These are phyloP conservation scores for Oscheius onirici DNA, from an alignment of 2,888 invertebrate genomes.

Conservation along the genomic window DNA sequence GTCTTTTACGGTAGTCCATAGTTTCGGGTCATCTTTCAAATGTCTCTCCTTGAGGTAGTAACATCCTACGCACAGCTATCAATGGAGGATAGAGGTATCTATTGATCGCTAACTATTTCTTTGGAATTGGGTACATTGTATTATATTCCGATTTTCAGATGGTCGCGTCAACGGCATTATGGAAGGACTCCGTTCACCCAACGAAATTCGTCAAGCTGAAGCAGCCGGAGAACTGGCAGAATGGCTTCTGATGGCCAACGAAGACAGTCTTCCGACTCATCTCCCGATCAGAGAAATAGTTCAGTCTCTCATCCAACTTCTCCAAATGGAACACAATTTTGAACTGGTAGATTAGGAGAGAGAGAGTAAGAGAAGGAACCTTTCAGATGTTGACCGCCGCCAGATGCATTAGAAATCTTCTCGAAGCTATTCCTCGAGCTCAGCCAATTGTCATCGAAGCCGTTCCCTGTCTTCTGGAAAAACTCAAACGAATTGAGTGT, in stretches of 20 bases:
- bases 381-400: constrained; percentile 95
- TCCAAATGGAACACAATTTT: constrained; percentile 97
- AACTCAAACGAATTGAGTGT: constrained; percentile 93
- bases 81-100: background rate
- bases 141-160: constrained; percentile 38
- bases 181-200: constrained; percentile 58
- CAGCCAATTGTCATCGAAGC: constrained; percentile 92
- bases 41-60: background rate
- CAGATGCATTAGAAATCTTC: constrained; percentile 96
- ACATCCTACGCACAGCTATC: background rate
- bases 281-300: constrained; percentile 85
- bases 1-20: background rate
- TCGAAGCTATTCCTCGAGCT: constrained; percentile 95
- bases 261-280: constrained; percentile 57
- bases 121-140: background rate
- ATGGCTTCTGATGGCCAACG: constrained; percentile 63
- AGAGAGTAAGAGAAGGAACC: background rate
- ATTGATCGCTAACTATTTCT: background rate
- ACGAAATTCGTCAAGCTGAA: constrained; percentile 65
- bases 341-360: constrained; percentile 81
- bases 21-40: background rate
- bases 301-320: constrained; percentile 88
- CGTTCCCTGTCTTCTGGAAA: constrained; percentile 94
- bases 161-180: constrained; percentile 55
- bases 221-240: constrained; percentile 63